phyloP scores from a whole-genome alignment of 2,888 invertebrate genomes.

The Arge pagana region DNA sequence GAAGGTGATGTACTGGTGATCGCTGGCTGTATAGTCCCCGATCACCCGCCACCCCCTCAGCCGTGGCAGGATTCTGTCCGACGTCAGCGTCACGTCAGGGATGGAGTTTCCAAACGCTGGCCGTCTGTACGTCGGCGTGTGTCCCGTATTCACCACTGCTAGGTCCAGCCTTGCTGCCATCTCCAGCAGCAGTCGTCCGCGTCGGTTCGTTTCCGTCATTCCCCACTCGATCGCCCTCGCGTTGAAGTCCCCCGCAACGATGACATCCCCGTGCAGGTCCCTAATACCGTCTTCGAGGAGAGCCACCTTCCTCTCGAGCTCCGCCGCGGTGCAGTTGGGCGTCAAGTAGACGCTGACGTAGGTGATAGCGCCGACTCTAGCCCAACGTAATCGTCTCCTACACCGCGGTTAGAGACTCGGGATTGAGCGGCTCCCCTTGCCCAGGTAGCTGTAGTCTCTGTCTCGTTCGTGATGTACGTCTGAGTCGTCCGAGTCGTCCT shows the following conservation, averaged over 20 bases:
- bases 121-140: slow-evolving; percentile 11
- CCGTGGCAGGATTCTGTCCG: background rate
- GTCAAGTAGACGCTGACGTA: slow-evolving; percentile 23
- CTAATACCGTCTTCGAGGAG: too few relatives aligned
- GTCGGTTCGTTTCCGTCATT: slow-evolving; percentile 9
- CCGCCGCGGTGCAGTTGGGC: slow-evolving; percentile 20
- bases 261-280: too few relatives aligned
- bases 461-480: slow-evolving; percentile 20
- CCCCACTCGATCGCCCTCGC: slow-evolving; percentile 22
- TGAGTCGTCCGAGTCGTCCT: too few relatives aligned
- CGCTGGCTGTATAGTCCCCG: slow-evolving; percentile 24
- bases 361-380: slow-evolving; percentile 8
- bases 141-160: slow-evolving; percentile 14
- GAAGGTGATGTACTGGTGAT: slow-evolving; percentile 25
- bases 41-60: slow-evolving; percentile 3
- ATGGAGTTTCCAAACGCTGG: background rate
- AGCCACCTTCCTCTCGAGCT: slow-evolving; percentile 9
- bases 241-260: too few relatives aligned
- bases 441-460: slow-evolving; percentile 26
- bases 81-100: background rate
- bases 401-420: too few relatives aligned
- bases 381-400: too few relatives aligned
- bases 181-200: slow-evolving; percentile 22
- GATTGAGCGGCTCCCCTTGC: background rate
- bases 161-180: slow-evolving; percentile 23